Evolutionary conservation across 2,888 invertebrate species (phyloP).

Genomic region (Sericinus montela): DNA sequence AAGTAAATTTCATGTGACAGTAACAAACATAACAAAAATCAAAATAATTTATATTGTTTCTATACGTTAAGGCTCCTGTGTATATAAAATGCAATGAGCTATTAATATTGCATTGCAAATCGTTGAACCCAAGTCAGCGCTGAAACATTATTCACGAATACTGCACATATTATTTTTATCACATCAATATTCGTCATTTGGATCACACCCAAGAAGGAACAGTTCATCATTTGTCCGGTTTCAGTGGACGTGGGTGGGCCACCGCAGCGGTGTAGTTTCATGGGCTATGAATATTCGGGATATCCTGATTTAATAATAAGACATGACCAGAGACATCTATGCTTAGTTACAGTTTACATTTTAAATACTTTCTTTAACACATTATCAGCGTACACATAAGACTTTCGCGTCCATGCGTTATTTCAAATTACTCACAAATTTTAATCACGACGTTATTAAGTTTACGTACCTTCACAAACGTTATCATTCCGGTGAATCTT

Average conservation of each 20-base stretch:
- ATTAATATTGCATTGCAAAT: conserved; percentile 25
- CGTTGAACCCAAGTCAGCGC: conserved; percentile 37
- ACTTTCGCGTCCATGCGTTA: conserved; percentile 6
- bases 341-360: not conserved
- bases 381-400: not conserved
- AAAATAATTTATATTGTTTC: too few relatives aligned
- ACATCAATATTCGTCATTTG: conserved; percentile 59
- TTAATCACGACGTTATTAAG: conserved; percentile 4
- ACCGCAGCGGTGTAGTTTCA: conserved; percentile 14
- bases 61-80: too few relatives aligned
- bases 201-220: conserved; percentile 53
- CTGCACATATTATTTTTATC: conserved; percentile 64
- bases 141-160: conserved; percentile 46
- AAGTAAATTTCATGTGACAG: too few relatives aligned
- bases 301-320: conserved; percentile 2
- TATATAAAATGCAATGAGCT: not conserved
- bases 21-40: too few relatives aligned
- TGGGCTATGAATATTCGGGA: conserved; percentile 4
- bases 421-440: conserved; percentile 4
- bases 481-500: conserved; percentile 11
- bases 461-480: conserved; percentile 10
- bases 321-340: not conserved
- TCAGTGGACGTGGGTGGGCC: conserved; percentile 30
- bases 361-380: not conserved
- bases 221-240: conserved; percentile 28